phyloP scores from a whole-genome alignment of 2,113 vertebrate species.

The Himantopus leucocephalus region DNA sequence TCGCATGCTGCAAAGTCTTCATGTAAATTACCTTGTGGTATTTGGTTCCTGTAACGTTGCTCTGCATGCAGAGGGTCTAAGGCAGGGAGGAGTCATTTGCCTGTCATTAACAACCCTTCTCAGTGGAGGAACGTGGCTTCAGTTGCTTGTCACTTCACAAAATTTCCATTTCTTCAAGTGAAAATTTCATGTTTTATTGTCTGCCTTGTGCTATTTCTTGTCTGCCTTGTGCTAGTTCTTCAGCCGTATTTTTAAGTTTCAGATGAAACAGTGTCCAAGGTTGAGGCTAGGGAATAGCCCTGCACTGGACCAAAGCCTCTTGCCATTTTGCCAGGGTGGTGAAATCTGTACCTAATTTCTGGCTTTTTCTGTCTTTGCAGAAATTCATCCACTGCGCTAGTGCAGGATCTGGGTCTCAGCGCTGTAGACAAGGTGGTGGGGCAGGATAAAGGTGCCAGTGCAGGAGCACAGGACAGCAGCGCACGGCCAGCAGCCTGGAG shows the following conservation, averaged over 20 bases:
- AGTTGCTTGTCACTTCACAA: background rate
- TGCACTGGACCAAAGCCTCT: background rate
- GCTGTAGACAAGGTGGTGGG: background rate
- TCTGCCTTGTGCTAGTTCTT: background rate
- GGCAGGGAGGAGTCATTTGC: background rate
- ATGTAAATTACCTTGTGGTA: background rate
- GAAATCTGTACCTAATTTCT: background rate
- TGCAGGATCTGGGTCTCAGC: background rate
- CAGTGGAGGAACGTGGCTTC: background rate
- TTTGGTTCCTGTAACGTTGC: background rate
- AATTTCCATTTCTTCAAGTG: background rate
- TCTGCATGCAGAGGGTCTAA: background rate
- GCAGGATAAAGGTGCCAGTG: background rate
- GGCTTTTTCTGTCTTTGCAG: background rate
- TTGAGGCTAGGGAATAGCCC: background rate
- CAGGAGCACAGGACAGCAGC: background rate
- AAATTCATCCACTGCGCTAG: background rate
- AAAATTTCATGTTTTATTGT: background rate
- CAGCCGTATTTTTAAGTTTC: background rate
- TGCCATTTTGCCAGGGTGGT: background rate
- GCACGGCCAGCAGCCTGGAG: accelerated
- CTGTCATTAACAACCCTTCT: background rate
- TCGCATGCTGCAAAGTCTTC: background rate
- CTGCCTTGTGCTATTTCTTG: background rate
- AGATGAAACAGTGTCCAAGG: background rate